Percentiles rank a stretch among this genome's conserved stretches.
Conservation (phyloP, 2,888 invertebrate genomes). For the Halictus quadricinctus region DNA sequence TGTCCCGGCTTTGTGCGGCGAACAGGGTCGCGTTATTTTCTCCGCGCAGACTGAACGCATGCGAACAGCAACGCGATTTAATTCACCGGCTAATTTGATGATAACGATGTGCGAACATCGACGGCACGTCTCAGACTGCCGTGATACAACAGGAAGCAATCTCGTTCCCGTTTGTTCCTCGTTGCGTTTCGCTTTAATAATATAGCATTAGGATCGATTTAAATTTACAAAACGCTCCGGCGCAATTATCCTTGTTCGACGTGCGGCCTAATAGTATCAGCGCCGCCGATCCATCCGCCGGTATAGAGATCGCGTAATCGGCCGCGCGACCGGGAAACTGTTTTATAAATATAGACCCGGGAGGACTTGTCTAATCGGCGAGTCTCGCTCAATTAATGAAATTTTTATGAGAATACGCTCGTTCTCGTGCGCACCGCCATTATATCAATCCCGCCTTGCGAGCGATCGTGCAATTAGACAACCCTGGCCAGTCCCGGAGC, state of each 20-base stretch:
- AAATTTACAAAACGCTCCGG: slow-evolving; percentile 10
- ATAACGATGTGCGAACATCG: slow-evolving; percentile 25
- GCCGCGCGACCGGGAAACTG: not conserved
- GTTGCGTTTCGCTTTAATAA: slow-evolving; percentile 1
- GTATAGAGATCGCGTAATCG: not conserved
- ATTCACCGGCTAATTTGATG: slow-evolving; percentile 23
- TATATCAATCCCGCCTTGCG: not conserved
- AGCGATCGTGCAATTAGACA: not conserved
- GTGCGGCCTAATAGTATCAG: not conserved
- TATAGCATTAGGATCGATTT: slow-evolving; percentile 15
- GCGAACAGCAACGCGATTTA: not conserved
- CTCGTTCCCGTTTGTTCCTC: slow-evolving; percentile 7
- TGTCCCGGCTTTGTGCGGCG: not conserved
- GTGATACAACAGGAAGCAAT: not conserved
- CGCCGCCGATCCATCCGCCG: not conserved
- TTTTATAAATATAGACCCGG: not conserved
- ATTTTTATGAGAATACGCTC: slow-evolving; percentile 1
- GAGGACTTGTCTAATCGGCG: slow-evolving; percentile 6
- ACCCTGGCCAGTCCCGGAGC: not conserved
- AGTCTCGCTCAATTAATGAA: not conserved
- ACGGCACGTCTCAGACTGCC: not conserved
- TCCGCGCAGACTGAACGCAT: not conserved
- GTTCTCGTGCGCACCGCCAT: not conserved
- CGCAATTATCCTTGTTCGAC: slow-evolving; percentile 6
- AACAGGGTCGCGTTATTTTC: not conserved